phyloP scores from a whole-genome alignment of 2,888 invertebrate genomes.

The Caenorhabditis japonica region DNA sequence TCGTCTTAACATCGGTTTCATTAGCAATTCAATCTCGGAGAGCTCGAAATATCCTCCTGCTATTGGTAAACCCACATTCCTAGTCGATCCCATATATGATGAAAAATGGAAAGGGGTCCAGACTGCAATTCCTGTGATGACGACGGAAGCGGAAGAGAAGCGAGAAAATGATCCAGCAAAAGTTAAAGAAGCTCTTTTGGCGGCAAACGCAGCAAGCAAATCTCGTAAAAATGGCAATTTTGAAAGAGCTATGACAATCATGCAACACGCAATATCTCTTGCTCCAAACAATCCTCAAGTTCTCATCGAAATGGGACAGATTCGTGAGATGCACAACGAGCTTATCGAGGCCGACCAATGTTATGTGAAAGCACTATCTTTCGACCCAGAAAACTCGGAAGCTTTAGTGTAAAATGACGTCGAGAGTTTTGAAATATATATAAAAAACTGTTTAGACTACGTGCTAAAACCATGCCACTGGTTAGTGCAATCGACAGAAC shows the following conservation, averaged over 20 bases:
- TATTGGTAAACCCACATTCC: constrained; percentile 37
- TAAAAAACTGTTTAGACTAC: constrained; percentile 80
- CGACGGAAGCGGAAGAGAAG: constrained; percentile 24
- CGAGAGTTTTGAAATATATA: not conserved
- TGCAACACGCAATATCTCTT: constrained; percentile 88
- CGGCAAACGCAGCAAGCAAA: constrained; percentile 67
- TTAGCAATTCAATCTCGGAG: constrained; percentile 12
- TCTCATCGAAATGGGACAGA: constrained; percentile 82
- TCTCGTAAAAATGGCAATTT: constrained; percentile 67
- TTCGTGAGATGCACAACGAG: constrained; percentile 79
- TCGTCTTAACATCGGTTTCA: constrained; percentile 37
- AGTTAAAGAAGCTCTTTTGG: constrained; percentile 69
- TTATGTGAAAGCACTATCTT: constrained; percentile 86
- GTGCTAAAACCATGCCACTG: constrained; percentile 88
- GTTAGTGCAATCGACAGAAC: constrained; percentile 89
- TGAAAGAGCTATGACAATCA: constrained; percentile 76
- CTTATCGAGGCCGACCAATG: constrained; percentile 90
- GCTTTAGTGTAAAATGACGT: constrained; percentile 64
- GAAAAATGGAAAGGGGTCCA: constrained; percentile 50
- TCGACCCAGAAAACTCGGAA: constrained; percentile 85
- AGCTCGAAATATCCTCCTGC: constrained; percentile 18
- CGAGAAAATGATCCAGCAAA: constrained; percentile 46
- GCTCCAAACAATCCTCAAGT: constrained; percentile 93
- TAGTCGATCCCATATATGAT: constrained; percentile 50
- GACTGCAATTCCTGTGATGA: constrained; percentile 41